Conservation (phyloP, 2,113 vertebrate species). For the Solea senegalensis region DNA sequence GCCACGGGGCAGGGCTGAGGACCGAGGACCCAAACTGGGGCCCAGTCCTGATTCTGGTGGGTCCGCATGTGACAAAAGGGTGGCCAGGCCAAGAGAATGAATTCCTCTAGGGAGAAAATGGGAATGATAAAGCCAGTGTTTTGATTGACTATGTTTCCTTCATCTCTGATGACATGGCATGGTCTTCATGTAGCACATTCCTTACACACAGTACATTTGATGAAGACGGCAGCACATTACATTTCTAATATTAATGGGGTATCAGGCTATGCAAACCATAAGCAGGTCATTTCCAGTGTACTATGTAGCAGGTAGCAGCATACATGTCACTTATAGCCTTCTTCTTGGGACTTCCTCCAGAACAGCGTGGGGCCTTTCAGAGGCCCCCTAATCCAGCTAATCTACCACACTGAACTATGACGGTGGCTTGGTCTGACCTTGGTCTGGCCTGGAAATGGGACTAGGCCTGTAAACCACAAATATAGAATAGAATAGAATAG, state of each 20-base stretch:
- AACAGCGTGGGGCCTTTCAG: constrained; percentile 92
- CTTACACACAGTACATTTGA: background rate
- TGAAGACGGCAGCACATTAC: background rate
- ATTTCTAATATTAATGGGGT: background rate
- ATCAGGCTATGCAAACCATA: constrained; percentile 14
- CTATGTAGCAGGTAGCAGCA: constrained; percentile 82
- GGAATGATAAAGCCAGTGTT: background rate
- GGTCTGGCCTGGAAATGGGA: constrained; percentile 68
- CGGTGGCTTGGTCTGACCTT: constrained; percentile 87
- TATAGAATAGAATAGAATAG: constrained; percentile 36
- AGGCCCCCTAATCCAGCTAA: constrained; percentile 94
- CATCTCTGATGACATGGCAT: too few species aligned
- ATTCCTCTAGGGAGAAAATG: constrained; percentile 37
- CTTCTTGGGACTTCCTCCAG: constrained; percentile 88
- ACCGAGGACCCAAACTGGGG: constrained; percentile 33
- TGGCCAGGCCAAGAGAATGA: constrained; percentile 40
- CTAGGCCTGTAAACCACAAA: constrained; percentile 47
- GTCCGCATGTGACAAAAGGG: constrained; percentile 29
- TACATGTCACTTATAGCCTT: constrained; percentile 86
- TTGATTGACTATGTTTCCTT: too few species aligned
- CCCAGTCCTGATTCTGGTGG: constrained; percentile 45
- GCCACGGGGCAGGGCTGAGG: constrained; percentile 47
- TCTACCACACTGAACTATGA: constrained; percentile 93
- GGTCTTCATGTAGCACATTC: too few species aligned
- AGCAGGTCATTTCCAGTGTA: constrained; percentile 40